Conservation (phyloP, 1,140 invertebrate genomes). For the Camponotus floridanus region DNA sequence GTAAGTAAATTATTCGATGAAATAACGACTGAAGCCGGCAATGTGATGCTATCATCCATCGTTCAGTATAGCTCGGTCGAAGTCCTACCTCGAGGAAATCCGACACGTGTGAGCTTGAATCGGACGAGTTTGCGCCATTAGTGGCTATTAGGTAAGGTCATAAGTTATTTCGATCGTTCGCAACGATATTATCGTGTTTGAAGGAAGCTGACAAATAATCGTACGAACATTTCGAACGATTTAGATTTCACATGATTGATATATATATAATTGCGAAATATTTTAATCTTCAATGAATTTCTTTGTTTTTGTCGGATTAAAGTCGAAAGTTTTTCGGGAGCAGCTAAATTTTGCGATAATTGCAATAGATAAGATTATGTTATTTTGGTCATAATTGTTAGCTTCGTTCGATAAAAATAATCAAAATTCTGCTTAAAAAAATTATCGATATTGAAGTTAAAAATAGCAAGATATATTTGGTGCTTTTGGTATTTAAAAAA, state of each 20-base stretch:
- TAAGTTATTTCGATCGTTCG: conserved; percentile 35
- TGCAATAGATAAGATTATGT: not conserved
- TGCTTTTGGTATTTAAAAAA: too few species aligned
- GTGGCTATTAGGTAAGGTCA: conserved; percentile 18
- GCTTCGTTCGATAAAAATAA: not conserved
- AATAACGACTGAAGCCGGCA: not conserved
- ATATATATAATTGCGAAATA: not conserved
- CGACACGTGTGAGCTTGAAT: not conserved
- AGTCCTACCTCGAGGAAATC: not conserved
- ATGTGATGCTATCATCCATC: not conserved
- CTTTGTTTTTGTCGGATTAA: not conserved
- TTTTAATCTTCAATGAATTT: not conserved
- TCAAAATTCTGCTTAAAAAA: not conserved
- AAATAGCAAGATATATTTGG: too few species aligned
- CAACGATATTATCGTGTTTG: not conserved
- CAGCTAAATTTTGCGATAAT: not conserved
- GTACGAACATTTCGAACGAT: not conserved
- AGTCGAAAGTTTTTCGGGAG: not conserved
- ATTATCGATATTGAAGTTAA: not conserved
- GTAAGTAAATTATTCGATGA: too few species aligned
- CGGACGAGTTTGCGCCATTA: conserved; percentile 9
- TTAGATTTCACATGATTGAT: not conserved
- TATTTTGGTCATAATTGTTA: not conserved
- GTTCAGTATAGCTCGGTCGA: conserved; percentile 29
- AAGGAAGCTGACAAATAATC: conserved; percentile 13